These are phyloP conservation scores for Mesitornis unicolor DNA, from an alignment of 2,113 vertebrate genomes.

Conservation along the genomic window DNA sequence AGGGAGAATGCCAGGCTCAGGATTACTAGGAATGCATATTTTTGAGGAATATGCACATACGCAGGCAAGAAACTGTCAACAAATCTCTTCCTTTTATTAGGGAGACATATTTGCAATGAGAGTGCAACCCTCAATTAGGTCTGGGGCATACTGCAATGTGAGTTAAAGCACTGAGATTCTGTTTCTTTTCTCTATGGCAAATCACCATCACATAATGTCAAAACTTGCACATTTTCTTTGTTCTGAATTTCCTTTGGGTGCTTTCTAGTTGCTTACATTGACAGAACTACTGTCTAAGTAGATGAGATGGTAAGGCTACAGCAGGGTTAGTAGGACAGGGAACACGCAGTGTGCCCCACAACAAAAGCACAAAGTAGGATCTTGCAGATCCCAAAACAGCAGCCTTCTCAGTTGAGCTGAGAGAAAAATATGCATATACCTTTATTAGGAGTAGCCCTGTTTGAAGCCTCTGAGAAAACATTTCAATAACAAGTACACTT, in stretches of 20 bases:
- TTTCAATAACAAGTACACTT: background rate
- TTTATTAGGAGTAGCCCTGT: background rate
- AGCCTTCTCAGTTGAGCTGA: background rate
- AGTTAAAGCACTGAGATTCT: background rate
- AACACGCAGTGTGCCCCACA: background rate
- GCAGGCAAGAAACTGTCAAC: background rate
- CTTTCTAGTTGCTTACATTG: background rate
- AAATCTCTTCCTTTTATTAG: background rate
- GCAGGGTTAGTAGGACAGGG: background rate
- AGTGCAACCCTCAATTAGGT: background rate
- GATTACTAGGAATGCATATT: background rate
- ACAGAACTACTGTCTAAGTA: background rate
- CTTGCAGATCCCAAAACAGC: background rate
- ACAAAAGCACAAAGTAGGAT: background rate
- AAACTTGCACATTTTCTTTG: background rate
- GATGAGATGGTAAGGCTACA: background rate
- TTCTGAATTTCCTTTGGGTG: background rate
- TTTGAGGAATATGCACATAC: background rate
- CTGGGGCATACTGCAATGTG: background rate
- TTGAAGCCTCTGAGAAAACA: background rate
- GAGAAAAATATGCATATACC: background rate
- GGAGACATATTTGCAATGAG: background rate
- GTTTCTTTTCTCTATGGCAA: background rate
- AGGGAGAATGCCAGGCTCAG: background rate
- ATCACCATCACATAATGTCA: background rate